Base-by-base conservation (phyloP, 2,888 invertebrate genomes). In the Meiosimyza platycephala region DNA sequence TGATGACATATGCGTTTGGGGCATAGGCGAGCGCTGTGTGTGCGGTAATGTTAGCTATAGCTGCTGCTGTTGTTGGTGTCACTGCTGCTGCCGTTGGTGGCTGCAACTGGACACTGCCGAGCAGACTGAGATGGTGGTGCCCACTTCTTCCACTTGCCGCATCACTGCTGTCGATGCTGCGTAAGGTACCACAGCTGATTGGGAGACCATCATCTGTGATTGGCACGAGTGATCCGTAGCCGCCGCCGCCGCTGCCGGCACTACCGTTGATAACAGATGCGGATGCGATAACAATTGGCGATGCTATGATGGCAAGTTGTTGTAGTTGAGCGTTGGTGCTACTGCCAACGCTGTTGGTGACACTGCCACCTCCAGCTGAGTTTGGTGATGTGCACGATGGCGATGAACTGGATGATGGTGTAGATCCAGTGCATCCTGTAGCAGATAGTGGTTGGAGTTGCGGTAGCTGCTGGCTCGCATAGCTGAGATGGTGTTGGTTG, bases 1-100 rank as follows among this genome's bases (percentile, higher is more conserved):
- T 63, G 60, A 68, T 70, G 57, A 57, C 88, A 89, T 89, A 88
- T 83, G 89, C 85, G 84, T 88, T 88, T 84, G 88, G 85, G 84
- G 87, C 85, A 85, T 89, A 88, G 81, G 88, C 85, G 85, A 88
- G 78, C 47, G 86, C 83, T 75, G 86, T 84, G 77, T 86, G 86
- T 77, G 86, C 84, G 78, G 87, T 86, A 83, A 85, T 87, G 85
- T 88, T 86, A 84, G 88, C 83, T 33, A 66, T 48, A 4, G 59
- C 16, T 50, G 74, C 69, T 83, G 88, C 82, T 47, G 72, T 50
- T 13, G 54, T 22, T 84, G 71, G 83, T 83, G 68, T 83, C 65
- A 82, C 28, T 18, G 69, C 74, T 79, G 80, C 79, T 78, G 81
- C 72, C 7, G 60, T 60, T 40, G 40, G 40, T 40, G 40, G 9